Conservation (phyloP, 92 coral and sea anemone genomes). For the Heteractis magnifica region DNA sequence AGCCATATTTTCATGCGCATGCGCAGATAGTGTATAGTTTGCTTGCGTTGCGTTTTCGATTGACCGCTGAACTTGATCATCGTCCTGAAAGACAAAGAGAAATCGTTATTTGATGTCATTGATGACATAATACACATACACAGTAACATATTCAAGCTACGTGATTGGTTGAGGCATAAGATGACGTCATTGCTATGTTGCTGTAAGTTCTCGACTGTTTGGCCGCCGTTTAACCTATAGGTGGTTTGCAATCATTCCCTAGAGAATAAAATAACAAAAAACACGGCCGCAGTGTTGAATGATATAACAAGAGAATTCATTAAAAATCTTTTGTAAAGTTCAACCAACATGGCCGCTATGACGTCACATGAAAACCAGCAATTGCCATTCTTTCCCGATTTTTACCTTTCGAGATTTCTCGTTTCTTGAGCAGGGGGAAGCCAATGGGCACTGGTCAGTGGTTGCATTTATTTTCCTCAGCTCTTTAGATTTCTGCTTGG, state of each 20-base stretch:
- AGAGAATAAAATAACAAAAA: too few relatives aligned
- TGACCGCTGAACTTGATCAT: background rate
- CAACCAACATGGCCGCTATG: too few relatives aligned
- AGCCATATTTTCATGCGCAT: background rate
- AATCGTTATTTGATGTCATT: background rate
- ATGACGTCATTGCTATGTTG: too few relatives aligned
- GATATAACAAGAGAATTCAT: too few relatives aligned
- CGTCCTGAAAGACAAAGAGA: background rate
- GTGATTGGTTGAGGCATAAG: background rate
- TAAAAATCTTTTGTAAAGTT: too few relatives aligned
- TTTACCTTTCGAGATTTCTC: background rate
- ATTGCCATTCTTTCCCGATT: background rate
- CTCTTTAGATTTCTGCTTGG: background rate
- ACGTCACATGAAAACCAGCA: too few relatives aligned
- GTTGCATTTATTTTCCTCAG: background rate
- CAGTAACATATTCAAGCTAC: background rate
- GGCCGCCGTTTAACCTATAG: too few relatives aligned
- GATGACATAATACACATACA: background rate
- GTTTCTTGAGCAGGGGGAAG: background rate
- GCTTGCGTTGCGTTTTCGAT: background rate
- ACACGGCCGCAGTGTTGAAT: too few relatives aligned
- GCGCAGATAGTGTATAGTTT: background rate
- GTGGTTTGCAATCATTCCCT: too few relatives aligned
- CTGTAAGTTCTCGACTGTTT: too few relatives aligned
- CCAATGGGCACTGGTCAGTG: background rate